A percentile compares a stretch with the other conserved stretches of the same genome.
Evolutionary conservation across 64 coral and sea anemone genomes (phyloP).

Genomic region (Pachyseris speciosa): DNA sequence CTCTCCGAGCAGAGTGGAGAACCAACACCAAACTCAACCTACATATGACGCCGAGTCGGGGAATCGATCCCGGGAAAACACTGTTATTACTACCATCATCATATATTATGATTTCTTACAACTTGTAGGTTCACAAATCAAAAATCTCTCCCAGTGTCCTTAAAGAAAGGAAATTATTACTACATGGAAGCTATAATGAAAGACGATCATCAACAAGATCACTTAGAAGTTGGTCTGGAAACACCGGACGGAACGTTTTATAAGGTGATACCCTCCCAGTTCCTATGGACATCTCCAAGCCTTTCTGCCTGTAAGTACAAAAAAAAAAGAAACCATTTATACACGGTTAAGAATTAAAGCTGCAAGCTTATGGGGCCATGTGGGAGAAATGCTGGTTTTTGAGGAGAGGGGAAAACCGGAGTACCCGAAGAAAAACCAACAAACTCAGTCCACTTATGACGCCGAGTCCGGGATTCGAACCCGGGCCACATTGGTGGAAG

Average conservation of each 20-base stretch:
- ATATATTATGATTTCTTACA: background rate
- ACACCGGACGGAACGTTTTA: conserved; percentile 55
- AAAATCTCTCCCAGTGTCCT: conserved; percentile 42
- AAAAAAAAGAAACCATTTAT: background rate
- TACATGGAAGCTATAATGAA: conserved; percentile 84
- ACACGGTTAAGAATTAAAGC: too few species aligned
- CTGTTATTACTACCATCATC: background rate
- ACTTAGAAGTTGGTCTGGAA: conserved; percentile 59
- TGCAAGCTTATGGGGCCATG: too few species aligned
- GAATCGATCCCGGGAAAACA: background rate
- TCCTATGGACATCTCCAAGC: conserved; percentile 56
- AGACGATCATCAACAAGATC: conserved; percentile 62
- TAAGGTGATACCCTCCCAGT: conserved; percentile 61
- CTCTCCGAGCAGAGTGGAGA: too few species aligned
- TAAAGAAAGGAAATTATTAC: conserved; percentile 58
- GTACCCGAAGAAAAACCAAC: too few species aligned
- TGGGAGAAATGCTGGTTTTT: too few species aligned
- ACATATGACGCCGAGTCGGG: too few species aligned
- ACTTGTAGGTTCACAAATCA: conserved; percentile 50
- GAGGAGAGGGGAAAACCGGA: too few species aligned
- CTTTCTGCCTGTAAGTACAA: background rate
- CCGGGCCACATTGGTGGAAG: too few species aligned
- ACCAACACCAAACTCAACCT: too few species aligned
- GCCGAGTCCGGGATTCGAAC: too few species aligned
- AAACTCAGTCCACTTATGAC: too few species aligned